Conservation (phyloP, 2,888 invertebrate genomes). For the Crossocerus cetratus region DNA sequence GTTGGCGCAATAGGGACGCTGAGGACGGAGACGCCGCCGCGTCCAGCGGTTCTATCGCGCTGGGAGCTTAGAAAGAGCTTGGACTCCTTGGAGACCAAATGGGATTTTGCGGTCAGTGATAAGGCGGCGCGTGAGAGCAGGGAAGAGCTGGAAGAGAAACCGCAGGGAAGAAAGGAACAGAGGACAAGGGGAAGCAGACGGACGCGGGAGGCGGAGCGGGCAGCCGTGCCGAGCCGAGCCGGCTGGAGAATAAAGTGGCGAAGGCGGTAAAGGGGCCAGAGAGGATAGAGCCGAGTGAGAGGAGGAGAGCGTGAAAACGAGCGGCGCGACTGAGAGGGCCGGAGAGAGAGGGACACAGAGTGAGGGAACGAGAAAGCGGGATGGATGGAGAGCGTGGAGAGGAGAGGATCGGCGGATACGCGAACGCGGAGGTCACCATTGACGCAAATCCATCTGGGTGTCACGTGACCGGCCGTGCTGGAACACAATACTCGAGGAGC, state of each 20-base stretch:
- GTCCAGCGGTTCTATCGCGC: neutral
- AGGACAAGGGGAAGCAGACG: slow-evolving; percentile 3
- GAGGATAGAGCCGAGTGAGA: neutral
- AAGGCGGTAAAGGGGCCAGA: slow-evolving; percentile 1
- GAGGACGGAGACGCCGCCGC: too few species aligned
- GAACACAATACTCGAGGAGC: slow-evolving; percentile 52
- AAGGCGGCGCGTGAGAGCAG: neutral
- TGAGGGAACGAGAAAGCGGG: slow-evolving; percentile 12
- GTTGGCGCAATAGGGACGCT: too few species aligned
- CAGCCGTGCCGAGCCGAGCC: too few species aligned
- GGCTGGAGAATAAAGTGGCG: slow-evolving; percentile 6
- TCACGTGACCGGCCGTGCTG: slow-evolving; percentile 79
- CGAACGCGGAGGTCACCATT: slow-evolving; percentile 84
- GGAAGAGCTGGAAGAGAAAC: neutral
- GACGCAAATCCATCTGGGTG: slow-evolving; percentile 82
- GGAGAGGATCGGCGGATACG: slow-evolving; percentile 77
- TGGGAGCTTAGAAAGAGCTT: too few species aligned
- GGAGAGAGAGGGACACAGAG: neutral
- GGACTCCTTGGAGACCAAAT: too few species aligned
- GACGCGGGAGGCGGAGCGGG: neutral
- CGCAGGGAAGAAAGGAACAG: slow-evolving; percentile 5
- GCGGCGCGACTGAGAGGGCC: neutral
- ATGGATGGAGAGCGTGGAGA: slow-evolving; percentile 37
- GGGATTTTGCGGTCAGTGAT: neutral
- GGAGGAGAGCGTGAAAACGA: neutral